Percentiles rank a stretch among this genome's conserved stretches.
Conservation (phyloP, 2,797 vertebrate species). For the Lagodon rhomboides region DNA sequence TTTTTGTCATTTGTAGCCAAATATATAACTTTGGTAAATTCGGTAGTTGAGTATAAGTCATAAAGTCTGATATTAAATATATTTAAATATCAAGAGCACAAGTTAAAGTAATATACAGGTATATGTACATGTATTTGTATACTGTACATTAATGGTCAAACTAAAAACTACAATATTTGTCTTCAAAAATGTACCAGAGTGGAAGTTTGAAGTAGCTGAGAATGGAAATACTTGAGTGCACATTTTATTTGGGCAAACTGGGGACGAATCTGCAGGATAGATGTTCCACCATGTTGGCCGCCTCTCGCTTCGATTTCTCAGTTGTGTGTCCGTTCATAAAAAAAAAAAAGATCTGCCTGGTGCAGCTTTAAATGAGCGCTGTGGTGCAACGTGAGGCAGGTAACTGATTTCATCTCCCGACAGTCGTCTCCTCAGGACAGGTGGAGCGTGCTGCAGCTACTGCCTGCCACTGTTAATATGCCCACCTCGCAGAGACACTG, state of each 20-base stretch:
- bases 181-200: too few species aligned
- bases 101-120: too few species aligned
- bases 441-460: constrained; percentile 60
- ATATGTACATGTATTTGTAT: too few species aligned
- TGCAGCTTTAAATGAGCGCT: constrained; percentile 31
- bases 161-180: too few species aligned
- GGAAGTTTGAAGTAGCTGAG: too few species aligned
- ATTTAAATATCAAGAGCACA: too few species aligned
- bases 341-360: constrained; percentile 4
- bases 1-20: too few species aligned
- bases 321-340: constrained; percentile 20
- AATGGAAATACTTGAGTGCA: neutral
- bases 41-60: too few species aligned
- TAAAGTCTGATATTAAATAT: too few species aligned
- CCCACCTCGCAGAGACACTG: constrained; percentile 49
- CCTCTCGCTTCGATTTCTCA: neutral
- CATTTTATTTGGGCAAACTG: constrained; percentile 5
- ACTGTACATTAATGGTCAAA: too few species aligned
- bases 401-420: constrained; percentile 47
- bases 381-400: constrained; percentile 45
- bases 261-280: constrained; percentile 1
- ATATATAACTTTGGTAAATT: too few species aligned
- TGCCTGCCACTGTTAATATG: constrained; percentile 71
- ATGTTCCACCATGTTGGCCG: neutral
- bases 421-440: constrained; percentile 67